Evolutionary conservation across 2,113 vertebrate genomes (phyloP).

Genomic region (Microtus richardsoni): DNA sequence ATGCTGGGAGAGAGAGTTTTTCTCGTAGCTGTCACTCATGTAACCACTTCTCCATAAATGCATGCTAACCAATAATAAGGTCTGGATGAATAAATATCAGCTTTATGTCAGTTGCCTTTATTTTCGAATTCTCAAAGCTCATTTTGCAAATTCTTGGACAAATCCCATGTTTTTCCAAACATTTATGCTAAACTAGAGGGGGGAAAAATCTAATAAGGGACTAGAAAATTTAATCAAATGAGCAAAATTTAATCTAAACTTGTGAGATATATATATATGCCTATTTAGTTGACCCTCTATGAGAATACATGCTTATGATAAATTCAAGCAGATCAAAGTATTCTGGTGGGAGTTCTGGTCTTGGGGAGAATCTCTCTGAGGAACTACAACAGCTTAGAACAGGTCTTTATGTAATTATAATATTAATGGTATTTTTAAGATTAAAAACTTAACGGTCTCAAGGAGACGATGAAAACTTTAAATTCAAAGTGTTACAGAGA

Average conservation of each 20-base stretch:
- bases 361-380: neutral
- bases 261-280: neutral
- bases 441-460: neutral
- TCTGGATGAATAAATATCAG: neutral
- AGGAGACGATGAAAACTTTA: neutral
- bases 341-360: neutral
- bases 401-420: neutral
- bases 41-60: neutral
- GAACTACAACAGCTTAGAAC: neutral
- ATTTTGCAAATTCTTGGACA: neutral
- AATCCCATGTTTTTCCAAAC: neutral
- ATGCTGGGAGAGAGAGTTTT: neutral
- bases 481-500: neutral
- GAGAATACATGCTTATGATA: neutral
- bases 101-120: slow-evolving; percentile 2
- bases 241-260: neutral
- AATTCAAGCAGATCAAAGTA: neutral
- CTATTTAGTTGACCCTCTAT: neutral
- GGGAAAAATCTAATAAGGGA: neutral
- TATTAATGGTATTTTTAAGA: neutral
- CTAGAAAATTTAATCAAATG: neutral
- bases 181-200: neutral
- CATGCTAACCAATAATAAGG: neutral
- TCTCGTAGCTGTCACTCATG: neutral
- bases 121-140: neutral